Conservation (phyloP, 2,113 vertebrate species). For the Cervus canadensis region DNA sequence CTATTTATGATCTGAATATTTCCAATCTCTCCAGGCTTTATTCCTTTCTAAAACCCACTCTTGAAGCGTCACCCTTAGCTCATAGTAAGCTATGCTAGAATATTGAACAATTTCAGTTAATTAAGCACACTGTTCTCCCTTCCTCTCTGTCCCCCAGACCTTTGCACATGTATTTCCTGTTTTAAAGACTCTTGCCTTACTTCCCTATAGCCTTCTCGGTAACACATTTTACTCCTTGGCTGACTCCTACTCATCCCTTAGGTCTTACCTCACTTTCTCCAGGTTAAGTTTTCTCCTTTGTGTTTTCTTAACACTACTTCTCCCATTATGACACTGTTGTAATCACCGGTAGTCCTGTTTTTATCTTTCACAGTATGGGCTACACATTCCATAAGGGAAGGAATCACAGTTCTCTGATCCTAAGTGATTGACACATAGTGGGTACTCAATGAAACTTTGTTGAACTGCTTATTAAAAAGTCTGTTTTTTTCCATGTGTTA, state of each 20-base stretch:
- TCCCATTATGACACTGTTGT: neutral
- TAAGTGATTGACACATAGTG: neutral
- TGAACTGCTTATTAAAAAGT: neutral
- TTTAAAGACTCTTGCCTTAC: conserved; percentile 36
- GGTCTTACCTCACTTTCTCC: neutral
- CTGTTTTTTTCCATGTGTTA: neutral
- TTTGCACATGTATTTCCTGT: conserved; percentile 26
- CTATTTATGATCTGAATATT: neutral
- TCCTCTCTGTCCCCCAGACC: neutral
- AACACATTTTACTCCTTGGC: neutral
- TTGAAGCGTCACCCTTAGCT: neutral
- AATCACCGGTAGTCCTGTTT: neutral
- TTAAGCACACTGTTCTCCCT: neutral
- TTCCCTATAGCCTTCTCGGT: neutral
- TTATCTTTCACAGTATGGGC: neutral
- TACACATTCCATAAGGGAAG: neutral
- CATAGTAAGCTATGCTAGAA: neutral
- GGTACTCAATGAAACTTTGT: neutral
- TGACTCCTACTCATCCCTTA: neutral
- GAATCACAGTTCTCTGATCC: neutral
- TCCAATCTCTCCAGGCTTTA: neutral
- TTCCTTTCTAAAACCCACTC: neutral
- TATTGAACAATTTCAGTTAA: neutral
- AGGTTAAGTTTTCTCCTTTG: neutral
- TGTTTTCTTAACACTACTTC: neutral